Conservation (phyloP, 2,113 vertebrate species). For the Sinocyclocheilus anshuiensis region DNA sequence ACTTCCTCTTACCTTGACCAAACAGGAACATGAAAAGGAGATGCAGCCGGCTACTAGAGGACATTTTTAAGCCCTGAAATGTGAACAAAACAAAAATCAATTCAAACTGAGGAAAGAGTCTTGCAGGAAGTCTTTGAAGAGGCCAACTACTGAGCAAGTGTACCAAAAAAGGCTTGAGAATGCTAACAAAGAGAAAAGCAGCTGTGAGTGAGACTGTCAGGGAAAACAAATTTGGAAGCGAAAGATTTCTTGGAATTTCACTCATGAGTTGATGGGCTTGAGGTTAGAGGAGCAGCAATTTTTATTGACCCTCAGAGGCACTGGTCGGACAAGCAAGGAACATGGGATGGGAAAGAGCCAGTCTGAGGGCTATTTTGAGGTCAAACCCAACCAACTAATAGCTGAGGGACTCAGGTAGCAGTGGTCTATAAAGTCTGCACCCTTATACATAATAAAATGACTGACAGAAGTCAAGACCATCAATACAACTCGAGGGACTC, state of each 20-base stretch:
- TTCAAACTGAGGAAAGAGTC: constrained; percentile 23
- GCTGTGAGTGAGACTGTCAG: constrained; percentile 12
- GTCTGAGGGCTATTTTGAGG: neutral
- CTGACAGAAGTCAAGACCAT: neutral
- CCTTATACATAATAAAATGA: neutral
- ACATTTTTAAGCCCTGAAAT: constrained; percentile 71
- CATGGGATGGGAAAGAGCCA: neutral
- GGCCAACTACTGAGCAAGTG: constrained; percentile 20
- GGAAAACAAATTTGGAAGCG: neutral
- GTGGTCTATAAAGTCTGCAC: no score
- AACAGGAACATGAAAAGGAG: constrained; percentile 64
- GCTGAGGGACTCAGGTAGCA: neutral
- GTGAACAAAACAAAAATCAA: constrained; percentile 45
- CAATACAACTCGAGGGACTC: neutral
- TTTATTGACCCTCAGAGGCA: neutral
- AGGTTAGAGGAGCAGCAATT: neutral
- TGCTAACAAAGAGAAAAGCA: constrained; percentile 3
- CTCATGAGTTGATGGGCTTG: neutral
- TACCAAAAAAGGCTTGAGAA: constrained; percentile 19
- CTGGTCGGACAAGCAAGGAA: neutral
- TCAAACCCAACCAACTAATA: neutral
- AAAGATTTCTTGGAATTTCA: constrained; percentile 4
- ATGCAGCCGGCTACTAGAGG: constrained; percentile 40
- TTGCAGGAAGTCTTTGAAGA: constrained; percentile 1
- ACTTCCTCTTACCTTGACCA: constrained; percentile 67